These are phyloP conservation scores for Plodia interpunctella DNA, from an alignment of 1,140 invertebrate species.

Conservation along the genomic window DNA sequence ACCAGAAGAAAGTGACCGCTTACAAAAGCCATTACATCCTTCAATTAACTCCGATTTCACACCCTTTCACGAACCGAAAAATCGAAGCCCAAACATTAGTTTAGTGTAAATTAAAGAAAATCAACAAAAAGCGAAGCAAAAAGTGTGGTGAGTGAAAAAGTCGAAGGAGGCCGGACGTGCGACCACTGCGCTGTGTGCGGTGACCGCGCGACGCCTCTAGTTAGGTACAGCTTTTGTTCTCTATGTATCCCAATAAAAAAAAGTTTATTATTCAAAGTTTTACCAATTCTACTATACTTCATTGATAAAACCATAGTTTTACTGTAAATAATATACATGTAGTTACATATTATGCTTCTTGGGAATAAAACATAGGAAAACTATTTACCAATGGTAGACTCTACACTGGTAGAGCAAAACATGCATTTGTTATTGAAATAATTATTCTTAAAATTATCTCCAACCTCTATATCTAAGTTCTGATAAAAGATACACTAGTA, in stretches of 20 bases:
- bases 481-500: conserved; percentile 26
- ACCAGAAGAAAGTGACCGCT: conserved; percentile 53
- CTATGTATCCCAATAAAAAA: too few relatives aligned
- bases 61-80: conserved; percentile 75
- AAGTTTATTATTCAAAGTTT: too few relatives aligned
- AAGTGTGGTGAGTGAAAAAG: conserved; percentile 44
- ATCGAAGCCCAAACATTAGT: conserved; percentile 76
- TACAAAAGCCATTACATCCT: conserved; percentile 70
- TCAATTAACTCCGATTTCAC: conserved; percentile 75
- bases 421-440: too few relatives aligned
- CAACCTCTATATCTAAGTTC: conserved; percentile 12
- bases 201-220: conserved; percentile 23
- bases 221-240: background rate
- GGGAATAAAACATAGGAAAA: too few relatives aligned
- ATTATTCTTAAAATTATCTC: too few relatives aligned
- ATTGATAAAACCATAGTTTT: too few relatives aligned
- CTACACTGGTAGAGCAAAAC: too few relatives aligned
- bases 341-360: too few relatives aligned
- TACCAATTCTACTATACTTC: too few relatives aligned
- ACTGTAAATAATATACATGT: too few relatives aligned
- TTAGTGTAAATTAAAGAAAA: conserved; percentile 74
- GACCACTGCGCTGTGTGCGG: conserved; percentile 29
- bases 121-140: conserved; percentile 63
- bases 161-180: conserved; percentile 29
- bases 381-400: too few relatives aligned